These are phyloP conservation scores for Platalea minor DNA, from an alignment of 2,797 vertebrate species.

Conservation along the genomic window DNA sequence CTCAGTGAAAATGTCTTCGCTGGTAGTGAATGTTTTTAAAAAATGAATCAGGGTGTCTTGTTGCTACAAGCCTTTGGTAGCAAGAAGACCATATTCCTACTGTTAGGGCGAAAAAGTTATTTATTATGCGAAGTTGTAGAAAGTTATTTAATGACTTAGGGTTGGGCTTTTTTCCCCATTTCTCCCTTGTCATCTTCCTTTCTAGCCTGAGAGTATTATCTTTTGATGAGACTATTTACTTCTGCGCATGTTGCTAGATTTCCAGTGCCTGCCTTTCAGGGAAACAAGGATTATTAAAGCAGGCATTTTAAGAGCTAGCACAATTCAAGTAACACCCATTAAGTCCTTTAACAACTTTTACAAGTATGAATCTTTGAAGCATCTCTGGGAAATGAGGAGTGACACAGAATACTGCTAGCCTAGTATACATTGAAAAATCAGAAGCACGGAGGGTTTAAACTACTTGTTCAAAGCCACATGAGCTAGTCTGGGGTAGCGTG, in stretches of 20 bases:
- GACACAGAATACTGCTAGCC: neutral
- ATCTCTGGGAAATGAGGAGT: neutral
- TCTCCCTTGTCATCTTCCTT: neutral
- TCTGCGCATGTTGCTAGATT: neutral
- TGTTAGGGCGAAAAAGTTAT: neutral
- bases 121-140: neutral
- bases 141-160: neutral
- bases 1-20: neutral
- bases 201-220: neutral
- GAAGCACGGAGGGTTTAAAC: neutral
- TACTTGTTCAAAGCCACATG: neutral
- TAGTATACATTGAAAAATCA: neutral
- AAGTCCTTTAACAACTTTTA: conserved; percentile 4
- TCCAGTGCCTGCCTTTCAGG: conserved; percentile 5
- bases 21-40: neutral
- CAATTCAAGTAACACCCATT: neutral
- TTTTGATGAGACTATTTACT: conserved; percentile 3
- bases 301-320: conserved; percentile 4
- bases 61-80: neutral
- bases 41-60: neutral
- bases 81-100: neutral
- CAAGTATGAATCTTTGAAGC: neutral
- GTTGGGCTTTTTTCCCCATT: neutral
- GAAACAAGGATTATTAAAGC: neutral
- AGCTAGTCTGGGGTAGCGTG: neutral